Evolutionary conservation across 1,140 invertebrate species (phyloP), one percentile per base, ranked within the genome.

Genomic region (Bicyclus anynana): DNA sequence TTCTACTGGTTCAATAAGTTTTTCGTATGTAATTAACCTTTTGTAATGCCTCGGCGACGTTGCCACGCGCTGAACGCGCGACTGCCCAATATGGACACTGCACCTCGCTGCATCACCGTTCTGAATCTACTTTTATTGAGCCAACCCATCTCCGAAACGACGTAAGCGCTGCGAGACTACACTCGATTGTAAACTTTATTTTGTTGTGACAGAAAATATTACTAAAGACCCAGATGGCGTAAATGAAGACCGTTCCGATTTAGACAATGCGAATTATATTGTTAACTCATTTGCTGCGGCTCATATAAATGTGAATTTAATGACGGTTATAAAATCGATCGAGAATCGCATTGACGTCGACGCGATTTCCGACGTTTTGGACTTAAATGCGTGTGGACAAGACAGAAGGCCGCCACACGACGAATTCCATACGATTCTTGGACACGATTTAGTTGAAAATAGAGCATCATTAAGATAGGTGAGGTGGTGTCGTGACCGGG

Each of bases 1-100:
- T 62, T 65, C 48, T 48, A 66, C 71, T 62, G 53, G 68, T 60
- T 59, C 72, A 73, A 72, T 70, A 62, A 74, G 72, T 84, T 83
- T 84, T 84, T 84, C 76, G 70, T 62, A 51, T 62, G 67, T 73
- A 81, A 82, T 84, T 84, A 84, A 77, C 69, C 72, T 82, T 82
- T 79, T 77, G 69, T 71, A 69, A 71, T 66, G 65, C 69, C 68
- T 70, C 62, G 66, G 72, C 64, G 65, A 70, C 65, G 74, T 61
- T 69, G 81, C 76, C 81, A 84, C 81, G 81, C 80, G 80, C 68
- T 67, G 26, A 62, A 62, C 77, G 72, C 73, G 72, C 81, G 79
- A 76, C 79, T 69, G 17, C 80, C 74, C 29, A 78, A 84, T 51
- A 81, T 67, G 75, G 80, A 53, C 54, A 55, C 29, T 33, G 65